Percentiles rank a stretch among this genome's conserved stretches.
These are phyloP conservation scores for Kryptolebias ocellatus DNA, from an alignment of 2,797 vertebrate genomes.

Conservation along the genomic window DNA sequence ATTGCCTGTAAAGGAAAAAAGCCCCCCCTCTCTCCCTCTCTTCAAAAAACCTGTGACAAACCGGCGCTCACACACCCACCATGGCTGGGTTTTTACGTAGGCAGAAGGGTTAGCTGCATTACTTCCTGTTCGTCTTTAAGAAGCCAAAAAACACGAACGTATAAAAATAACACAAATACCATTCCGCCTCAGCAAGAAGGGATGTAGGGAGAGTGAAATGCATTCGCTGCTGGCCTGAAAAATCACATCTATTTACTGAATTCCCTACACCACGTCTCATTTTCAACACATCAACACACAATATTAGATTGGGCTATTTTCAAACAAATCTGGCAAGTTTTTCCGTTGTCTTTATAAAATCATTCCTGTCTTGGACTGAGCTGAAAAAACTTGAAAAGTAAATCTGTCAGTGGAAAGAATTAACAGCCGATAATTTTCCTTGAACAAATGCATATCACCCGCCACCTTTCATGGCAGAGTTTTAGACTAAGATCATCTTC, in stretches of 20 bases:
- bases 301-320: neutral
- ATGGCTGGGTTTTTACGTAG: slow-evolving; percentile 31
- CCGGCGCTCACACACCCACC: slow-evolving; percentile 49
- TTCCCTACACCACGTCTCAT: neutral
- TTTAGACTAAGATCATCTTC: no score
- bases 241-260: slow-evolving; percentile 18
- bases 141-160: slow-evolving; percentile 28
- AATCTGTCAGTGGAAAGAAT: no score
- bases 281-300: slow-evolving; percentile 11
- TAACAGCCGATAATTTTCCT: no score
- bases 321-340: neutral
- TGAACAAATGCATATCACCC: no score
- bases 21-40: neutral
- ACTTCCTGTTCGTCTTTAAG: slow-evolving; percentile 39
- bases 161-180: slow-evolving; percentile 27
- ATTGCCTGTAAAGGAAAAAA: slow-evolving; percentile 29
- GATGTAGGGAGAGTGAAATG: slow-evolving; percentile 25
- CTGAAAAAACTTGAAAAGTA: no score
- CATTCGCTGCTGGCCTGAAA: slow-evolving; percentile 19
- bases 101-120: slow-evolving; percentile 24
- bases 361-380: no score
- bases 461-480: no score
- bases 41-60: slow-evolving; percentile 21
- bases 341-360: no score
- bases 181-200: slow-evolving; percentile 15